Conservation (phyloP, 2,113 vertebrate genomes). For the Gasterosteus nipponicus region DNA sequence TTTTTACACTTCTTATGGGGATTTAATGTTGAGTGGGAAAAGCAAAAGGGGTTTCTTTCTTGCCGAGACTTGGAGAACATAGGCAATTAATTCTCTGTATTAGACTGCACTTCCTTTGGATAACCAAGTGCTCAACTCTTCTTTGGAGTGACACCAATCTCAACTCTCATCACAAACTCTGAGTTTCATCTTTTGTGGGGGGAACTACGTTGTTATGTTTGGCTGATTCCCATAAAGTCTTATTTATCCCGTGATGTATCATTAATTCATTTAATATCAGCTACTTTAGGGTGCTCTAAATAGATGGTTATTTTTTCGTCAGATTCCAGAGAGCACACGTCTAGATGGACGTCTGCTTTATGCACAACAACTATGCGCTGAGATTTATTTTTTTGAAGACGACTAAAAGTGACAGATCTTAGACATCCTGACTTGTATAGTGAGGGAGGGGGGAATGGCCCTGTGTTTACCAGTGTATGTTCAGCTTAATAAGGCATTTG, state of each 20-base stretch:
- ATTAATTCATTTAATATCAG: conserved; percentile 31
- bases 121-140: conserved; percentile 17
- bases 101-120: conserved; percentile 42
- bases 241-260: conserved; percentile 40
- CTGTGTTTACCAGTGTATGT: conserved; percentile 46
- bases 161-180: conserved; percentile 18
- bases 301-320: conserved; percentile 33
- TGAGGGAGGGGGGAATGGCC: conserved; percentile 33
- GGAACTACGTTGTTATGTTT: conserved; percentile 23
- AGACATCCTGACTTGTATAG: conserved; percentile 9
- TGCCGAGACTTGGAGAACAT: conserved; percentile 27
- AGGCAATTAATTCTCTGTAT: conserved; percentile 29
- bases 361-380: conserved; percentile 44
- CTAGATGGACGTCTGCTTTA: conserved; percentile 39
- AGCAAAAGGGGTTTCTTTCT: not conserved
- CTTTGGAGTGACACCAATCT: conserved; percentile 21
- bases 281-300: conserved; percentile 41
- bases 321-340: conserved; percentile 25
- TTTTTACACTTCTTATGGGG: conserved; percentile 42
- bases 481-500: conserved; percentile 25
- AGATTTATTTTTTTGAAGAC: conserved; percentile 20
- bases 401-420: conserved; percentile 31
- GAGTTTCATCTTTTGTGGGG: conserved; percentile 17
- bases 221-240: conserved; percentile 38
- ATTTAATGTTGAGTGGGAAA: conserved; percentile 20